Percentiles rank a stretch among this genome's conserved stretches.
Conservation (phyloP, 2,113 vertebrate genomes). For the Ophthalmolycus amberensis region DNA sequence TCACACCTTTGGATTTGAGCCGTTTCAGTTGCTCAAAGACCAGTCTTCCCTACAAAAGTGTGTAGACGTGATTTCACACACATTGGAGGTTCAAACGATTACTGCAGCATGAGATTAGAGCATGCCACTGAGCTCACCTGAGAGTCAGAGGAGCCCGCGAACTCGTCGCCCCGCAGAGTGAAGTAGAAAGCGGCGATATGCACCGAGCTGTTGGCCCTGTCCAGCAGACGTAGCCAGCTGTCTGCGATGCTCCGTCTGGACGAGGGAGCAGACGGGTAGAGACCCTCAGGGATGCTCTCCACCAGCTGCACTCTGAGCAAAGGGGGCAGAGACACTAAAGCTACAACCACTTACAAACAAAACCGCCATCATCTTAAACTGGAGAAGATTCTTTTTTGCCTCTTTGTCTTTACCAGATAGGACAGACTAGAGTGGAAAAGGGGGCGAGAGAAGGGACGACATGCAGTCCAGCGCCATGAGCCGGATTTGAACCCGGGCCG, state of each 20-base stretch:
- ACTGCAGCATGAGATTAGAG: not conserved
- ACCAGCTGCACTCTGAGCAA: conserved; percentile 76
- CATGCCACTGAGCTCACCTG: conserved; percentile 61
- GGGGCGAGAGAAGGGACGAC: no score
- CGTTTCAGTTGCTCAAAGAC: conserved; percentile 78
- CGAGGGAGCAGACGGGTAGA: conserved; percentile 41
- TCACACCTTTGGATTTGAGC: conserved; percentile 78
- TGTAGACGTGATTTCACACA: not conserved
- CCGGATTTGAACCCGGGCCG: no score
- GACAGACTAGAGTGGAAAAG: no score
- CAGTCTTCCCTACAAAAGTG: conserved; percentile 73
- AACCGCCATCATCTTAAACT: not conserved
- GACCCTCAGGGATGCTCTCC: conserved; percentile 81
- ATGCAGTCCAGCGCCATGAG: no score
- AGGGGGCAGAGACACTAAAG: not conserved
- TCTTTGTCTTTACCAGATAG: no score
- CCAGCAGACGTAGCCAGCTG: conserved; percentile 81
- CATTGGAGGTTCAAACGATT: not conserved
- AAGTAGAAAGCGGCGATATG: conserved; percentile 85
- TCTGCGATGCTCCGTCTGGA: conserved; percentile 72
- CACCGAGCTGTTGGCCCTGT: conserved; percentile 77
- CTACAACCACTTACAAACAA: not conserved
- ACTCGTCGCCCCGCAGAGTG: conserved; percentile 68
- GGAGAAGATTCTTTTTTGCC: not conserved
- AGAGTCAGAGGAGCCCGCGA: conserved; percentile 53